Evolutionary conservation across 2,797 vertebrate species (phyloP), one percentile per base, ranked within the genome.

Genomic region (Pipistrellus nathusii): DNA sequence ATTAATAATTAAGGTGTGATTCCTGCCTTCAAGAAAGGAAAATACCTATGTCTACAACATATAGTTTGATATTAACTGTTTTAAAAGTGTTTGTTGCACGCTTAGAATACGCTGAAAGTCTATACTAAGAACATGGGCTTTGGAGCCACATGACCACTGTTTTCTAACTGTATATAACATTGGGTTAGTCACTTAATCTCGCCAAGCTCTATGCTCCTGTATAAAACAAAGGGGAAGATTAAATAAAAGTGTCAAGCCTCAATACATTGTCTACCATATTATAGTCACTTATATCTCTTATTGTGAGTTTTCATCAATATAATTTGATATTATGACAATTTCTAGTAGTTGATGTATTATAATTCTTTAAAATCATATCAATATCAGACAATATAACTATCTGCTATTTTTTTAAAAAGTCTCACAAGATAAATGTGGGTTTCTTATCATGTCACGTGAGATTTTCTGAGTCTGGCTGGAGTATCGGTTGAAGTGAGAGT

Each of bases 191-290:
- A 66, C 38, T 78, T 76, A 85, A 77, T 41, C 46, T 95, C 38
- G 55, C 35, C 35, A 86, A 41, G 41, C 30, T 69, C 23, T 44
- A 30, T 38, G 27, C 41, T 86, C 20, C 12, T 92, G 13, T 64
- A 13, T 85, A 88, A 88, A 88, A 68, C n/a, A 81, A 88, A 94
- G 59, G 38, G 32, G 10, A 88, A 59, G 53, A 93, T 87, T 87
- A 94, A 83, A 76, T 83, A 91, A 92, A 80, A 84, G 57, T 92
- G 10, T 85, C 38, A 88, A 73, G 44, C 21, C 25, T 76, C 72
- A 90, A 6, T 87, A 71, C 8, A 84, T 96, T 92, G 71, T 11
- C 38, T 85, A 46, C 27, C 32, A 2, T 83, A 23, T 66, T 46
- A 32, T 92, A 92, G 51, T 84, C 72, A 80, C 21, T 90, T 27